These are phyloP conservation scores for Drosophila atripex DNA, from an alignment of 2,888 invertebrate species.

Conservation along the genomic window DNA sequence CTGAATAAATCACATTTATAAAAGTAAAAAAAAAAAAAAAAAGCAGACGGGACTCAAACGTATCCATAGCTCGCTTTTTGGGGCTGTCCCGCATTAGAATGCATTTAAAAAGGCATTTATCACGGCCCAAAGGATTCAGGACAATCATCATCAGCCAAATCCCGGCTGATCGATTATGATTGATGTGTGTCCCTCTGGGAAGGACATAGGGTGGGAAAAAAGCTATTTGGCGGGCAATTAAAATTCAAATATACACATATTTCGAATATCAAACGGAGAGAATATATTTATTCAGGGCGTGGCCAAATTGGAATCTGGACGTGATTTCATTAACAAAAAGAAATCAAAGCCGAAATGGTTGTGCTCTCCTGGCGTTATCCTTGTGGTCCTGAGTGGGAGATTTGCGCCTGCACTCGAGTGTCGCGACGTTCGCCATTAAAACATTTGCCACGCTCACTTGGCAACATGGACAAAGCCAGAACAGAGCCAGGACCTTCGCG, in stretches of 20 bases:
- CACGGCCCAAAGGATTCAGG: conserved; percentile 57
- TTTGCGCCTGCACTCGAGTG: conserved; percentile 77
- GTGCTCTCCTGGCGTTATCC: conserved; percentile 7
- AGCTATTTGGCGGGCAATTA: conserved; percentile 54
- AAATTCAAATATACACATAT: conserved; percentile 66
- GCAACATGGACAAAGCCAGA: conserved; percentile 58
- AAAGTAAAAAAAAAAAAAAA: too few relatives aligned
- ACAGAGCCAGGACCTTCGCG: conserved; percentile 24
- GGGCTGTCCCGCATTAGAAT: conserved; percentile 68
- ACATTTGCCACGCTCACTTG: conserved; percentile 71
- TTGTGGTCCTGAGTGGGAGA: conserved; percentile 48
- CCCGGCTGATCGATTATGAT: conserved; percentile 81
- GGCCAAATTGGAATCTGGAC: conserved; percentile 43
- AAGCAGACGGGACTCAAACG: too few relatives aligned
- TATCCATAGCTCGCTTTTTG: conserved; percentile 52
- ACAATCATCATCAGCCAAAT: conserved; percentile 54
- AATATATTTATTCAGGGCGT: conserved; percentile 41
- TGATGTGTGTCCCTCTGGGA: conserved; percentile 56
- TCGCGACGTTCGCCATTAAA: conserved; percentile 75
- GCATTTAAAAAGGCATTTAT: conserved; percentile 79
- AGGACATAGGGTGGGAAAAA: conserved; percentile 6
- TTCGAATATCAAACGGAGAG: conserved; percentile 17
- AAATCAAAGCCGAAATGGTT: conserved; percentile 29
- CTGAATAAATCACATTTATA: too few relatives aligned
- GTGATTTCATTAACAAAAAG: conserved; percentile 70